Conservation (phyloP, 2,888 invertebrate species). For the Xylocampa areola region DNA sequence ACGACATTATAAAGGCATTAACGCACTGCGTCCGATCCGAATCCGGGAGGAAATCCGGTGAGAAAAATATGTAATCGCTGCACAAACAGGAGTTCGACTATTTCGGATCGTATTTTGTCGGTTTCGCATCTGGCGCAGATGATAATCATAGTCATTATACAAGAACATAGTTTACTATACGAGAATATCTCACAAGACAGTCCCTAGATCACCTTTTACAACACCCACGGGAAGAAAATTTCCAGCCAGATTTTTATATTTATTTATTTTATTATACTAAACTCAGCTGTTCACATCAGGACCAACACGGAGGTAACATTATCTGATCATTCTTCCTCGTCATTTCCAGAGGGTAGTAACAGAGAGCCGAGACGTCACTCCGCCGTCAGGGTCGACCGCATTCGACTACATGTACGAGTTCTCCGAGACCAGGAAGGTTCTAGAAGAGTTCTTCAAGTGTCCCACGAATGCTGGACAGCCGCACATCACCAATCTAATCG, state of each 20-base stretch:
- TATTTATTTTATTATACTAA: too few relatives aligned
- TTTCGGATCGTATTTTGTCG: too few relatives aligned
- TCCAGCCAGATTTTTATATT: too few relatives aligned
- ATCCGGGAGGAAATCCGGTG: too few relatives aligned
- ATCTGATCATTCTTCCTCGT: not conserved
- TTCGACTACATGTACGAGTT: conserved; percentile 97
- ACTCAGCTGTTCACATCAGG: not conserved
- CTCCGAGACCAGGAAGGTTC: conserved; percentile 96
- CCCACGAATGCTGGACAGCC: conserved; percentile 88
- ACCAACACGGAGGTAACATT: conserved; percentile 4
- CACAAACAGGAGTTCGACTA: too few relatives aligned
- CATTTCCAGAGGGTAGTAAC: conserved; percentile 83
- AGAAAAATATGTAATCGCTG: too few relatives aligned
- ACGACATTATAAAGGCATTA: too few relatives aligned
- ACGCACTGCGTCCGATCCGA: too few relatives aligned
- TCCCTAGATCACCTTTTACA: not conserved
- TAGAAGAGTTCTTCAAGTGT: conserved; percentile 97
- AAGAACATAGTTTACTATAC: too few relatives aligned
- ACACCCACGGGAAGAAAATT: conserved; percentile 1
- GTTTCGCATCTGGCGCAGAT: too few relatives aligned
- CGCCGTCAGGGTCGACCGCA: conserved; percentile 89
- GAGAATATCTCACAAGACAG: too few relatives aligned
- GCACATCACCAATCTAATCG: conserved; percentile 64
- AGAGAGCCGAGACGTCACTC: conserved; percentile 84
- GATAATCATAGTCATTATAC: too few relatives aligned